Base-by-base conservation (phyloP, 2,797 vertebrate species). In the Triplophysa yarkandensis region DNA sequence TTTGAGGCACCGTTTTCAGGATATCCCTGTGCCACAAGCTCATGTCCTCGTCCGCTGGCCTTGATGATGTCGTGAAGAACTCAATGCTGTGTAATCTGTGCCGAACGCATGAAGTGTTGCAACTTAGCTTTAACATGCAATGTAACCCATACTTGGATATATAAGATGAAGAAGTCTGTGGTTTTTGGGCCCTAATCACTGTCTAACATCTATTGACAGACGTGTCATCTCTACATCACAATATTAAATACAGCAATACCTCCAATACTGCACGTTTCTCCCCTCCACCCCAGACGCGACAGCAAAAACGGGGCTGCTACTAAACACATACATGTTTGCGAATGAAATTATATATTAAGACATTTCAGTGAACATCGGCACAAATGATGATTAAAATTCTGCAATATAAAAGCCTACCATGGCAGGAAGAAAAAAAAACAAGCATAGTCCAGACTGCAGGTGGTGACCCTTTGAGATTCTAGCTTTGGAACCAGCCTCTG, bases 281-380 rank as follows among this genome's bases (percentile, higher is more conserved):
- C 62, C 60, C 64, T 72, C 72, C 30, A 13, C 34, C 58, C 50
- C 66, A 55, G 69, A 58, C n/a, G 68, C 65, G 39, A 65, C 60
- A 28, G 60, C 44, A 71, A 64, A 71, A 66, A 66, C 4, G 28
- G 58, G 63, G 39, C 43, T 69, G 48, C 71, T 68, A 66, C 65
- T 63, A 63, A 76, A 68, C 66, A 86, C 81, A 48, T 25, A 71
- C 74, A 77, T 30, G 25, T 65, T 62, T 23, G 46, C 62, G 28
- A 87, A 89, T 85, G 82, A 90, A 89, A 90, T 89, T 67, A 89
- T 85, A 91, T 86, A 86, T 91, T 91, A 92, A 91, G 91, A 92
- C 88, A 84, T 89, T 89, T 89, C 17, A 54, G 86, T 89, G 90
- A 88, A 76, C 74, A 82, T 91, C 87, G 87, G 90, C 89, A 88